Evolutionary conservation across 2,113 vertebrate species (phyloP).

Genomic region (Cynocephalus volans): DNA sequence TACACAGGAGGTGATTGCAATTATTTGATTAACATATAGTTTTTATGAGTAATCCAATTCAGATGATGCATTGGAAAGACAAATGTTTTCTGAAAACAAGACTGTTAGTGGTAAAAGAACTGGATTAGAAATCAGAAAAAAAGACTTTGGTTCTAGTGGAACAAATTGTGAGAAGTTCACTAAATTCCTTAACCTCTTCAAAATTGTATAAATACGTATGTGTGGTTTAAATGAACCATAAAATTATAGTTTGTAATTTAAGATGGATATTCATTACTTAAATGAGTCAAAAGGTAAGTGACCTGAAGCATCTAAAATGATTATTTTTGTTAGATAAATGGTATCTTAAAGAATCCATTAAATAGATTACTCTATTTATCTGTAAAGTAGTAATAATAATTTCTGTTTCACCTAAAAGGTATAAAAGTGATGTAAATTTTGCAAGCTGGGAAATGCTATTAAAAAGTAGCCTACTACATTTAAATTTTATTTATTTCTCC

Average conservation of each 20-base stretch:
- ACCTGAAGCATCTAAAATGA: slow-evolving; percentile 56
- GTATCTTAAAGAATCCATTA: slow-evolving; percentile 65
- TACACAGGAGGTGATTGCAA: not conserved
- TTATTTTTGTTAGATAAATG: slow-evolving; percentile 60
- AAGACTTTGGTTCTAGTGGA: slow-evolving; percentile 6
- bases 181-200: slow-evolving; percentile 58
- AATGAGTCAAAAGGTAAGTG: slow-evolving; percentile 71
- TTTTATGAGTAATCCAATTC: not conserved
- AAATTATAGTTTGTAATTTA: slow-evolving; percentile 64
- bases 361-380: slow-evolving; percentile 52
- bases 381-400: slow-evolving; percentile 51
- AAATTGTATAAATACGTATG: slow-evolving; percentile 52
- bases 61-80: not conserved
- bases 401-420: slow-evolving; percentile 52
- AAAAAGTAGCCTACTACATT: not conserved
- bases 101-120: not conserved
- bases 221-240: slow-evolving; percentile 65
- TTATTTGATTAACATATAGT: not conserved
- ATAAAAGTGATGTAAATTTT: slow-evolving; percentile 37
- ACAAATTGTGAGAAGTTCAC: slow-evolving; percentile 25
- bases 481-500: slow-evolving; percentile 52
- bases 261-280: slow-evolving; percentile 54
- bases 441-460: slow-evolving; percentile 31
- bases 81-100: not conserved
- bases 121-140: not conserved